Conservation (phyloP, 2,113 vertebrate species). For the Silurus glanis region DNA sequence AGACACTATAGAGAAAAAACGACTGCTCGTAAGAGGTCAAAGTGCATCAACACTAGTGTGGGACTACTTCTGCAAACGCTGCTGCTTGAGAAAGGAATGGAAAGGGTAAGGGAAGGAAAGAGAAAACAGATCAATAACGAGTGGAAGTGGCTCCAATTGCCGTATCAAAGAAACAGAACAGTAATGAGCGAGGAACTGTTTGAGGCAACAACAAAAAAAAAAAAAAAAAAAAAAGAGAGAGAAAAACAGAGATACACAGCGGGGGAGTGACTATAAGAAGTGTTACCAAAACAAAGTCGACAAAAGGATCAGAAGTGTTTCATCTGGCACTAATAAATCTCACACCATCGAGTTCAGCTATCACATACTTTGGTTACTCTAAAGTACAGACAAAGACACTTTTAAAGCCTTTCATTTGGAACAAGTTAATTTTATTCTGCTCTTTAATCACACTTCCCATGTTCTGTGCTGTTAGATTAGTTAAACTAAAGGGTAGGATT, state of each 20-base stretch:
- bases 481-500: slow-evolving; percentile 3
- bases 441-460: slow-evolving; percentile 32
- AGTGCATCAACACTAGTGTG: slow-evolving; percentile 23
- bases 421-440: not conserved
- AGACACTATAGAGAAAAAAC: slow-evolving; percentile 26
- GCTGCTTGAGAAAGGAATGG: slow-evolving; percentile 44
- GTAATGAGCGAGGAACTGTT: slow-evolving; percentile 45
- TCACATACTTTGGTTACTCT: slow-evolving; percentile 26
- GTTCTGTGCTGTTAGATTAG: not conserved
- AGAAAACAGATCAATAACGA: slow-evolving; percentile 60
- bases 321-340: slow-evolving; percentile 46
- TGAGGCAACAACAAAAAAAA: not conserved
- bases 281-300: slow-evolving; percentile 37
- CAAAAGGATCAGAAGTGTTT: slow-evolving; percentile 47
- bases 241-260: not conserved
- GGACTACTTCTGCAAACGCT: slow-evolving; percentile 20
- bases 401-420: slow-evolving; percentile 22
- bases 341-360: slow-evolving; percentile 20
- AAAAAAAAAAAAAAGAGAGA: not conserved
- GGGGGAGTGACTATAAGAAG: slow-evolving; percentile 34
- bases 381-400: slow-evolving; percentile 28
- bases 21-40: slow-evolving; percentile 38
- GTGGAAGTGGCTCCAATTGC: slow-evolving; percentile 52
- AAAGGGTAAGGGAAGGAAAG: slow-evolving; percentile 17
- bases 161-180: slow-evolving; percentile 43